Base-by-base conservation (phyloP, 2,797 vertebrate genomes). In the Sebastes itinus region DNA sequence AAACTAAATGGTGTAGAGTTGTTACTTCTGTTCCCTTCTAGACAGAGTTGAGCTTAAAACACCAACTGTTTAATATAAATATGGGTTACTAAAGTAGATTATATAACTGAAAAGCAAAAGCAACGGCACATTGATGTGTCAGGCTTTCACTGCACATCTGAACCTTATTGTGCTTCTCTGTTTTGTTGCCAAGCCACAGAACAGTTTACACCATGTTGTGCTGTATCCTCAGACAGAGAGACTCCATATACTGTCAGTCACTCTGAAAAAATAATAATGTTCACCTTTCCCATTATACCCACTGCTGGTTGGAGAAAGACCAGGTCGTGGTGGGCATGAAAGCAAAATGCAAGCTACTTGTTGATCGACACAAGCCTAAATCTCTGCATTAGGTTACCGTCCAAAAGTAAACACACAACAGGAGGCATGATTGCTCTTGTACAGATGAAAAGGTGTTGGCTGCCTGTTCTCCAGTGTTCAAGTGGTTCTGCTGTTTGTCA, bases 141-240 rank as follows among this genome's bases (percentile, higher is more conserved):
- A 65, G 38, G 16, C 32, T 74, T 73, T 72, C 27, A 35, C 56
- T 67, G 68, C 60, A 71, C 60, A 80, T 65, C 46, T 75, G 42
- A 82, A 88, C 71, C 63, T 85, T 78, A 81, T 67, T 80, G 69
- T 42, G 54, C 56, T 25, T 22, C 23, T 63, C 7, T 62, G 62
- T 72, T 79, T 78, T 61, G 72, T 56, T 85, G 80, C 81, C 75
- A 85, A 81, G 18, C 60, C 75, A 80, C 77, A 86, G 75, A 81
- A 77, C 18, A 20, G 46, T 52, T 52, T n/a, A 52, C 46, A 52
- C 28, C 55, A 67, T 27, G 61, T 59, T 78, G 28, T 20, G 25
- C n/a, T 66, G 32, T 64, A 28, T 78, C 56, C 59, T 75, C 76
- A 90, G 80, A 86, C 81, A 72, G 10, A 76, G 16, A 77, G 82